Evolutionary conservation across 2,113 vertebrate species (phyloP), one percentile per base, ranked within the genome.

Genomic region (Columbina picui): DNA sequence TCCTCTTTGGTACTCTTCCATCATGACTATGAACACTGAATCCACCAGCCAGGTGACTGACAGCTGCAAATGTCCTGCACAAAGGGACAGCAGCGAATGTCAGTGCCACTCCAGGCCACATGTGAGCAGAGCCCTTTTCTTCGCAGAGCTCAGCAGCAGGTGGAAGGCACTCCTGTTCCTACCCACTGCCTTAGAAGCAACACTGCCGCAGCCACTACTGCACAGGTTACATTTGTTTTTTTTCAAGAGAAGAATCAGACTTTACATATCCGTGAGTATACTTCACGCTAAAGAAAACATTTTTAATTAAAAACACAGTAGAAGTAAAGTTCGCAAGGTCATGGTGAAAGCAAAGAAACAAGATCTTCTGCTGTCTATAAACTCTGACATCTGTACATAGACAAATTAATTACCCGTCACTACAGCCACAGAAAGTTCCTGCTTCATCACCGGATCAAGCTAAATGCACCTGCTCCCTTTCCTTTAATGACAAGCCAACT

Each of bases 401-500:
- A 52, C 70, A 92, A 96, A 90, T 75, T 82, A 94, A 96, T 94
- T 79, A 93, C n/a, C 38, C 41, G 67, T 34, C 87, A 56, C 68
- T 65, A 86, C 61, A 95, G 77, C 68, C 50, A 84, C 80, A 64
- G 67, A 43, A 63, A 89, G 79, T 34, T 69, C 68, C 92, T 45
- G 1, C 87, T 84, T 94, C 81, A 60, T 69, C 91, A 63, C 41
- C 29, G 39, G 47, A 65, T 47, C 25, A 85, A 60, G 59, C 59
- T 63, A 63, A 71, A 88, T 18, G 43, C 92, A 94, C 92, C 92
- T 94, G 87, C 76, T 96, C 68, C 65, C 78, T 71, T 73, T 67
- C 19, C 74, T 95, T 88, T 94, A 93, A 97, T 90, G 82, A 93
- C 96, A 92, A 96, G 90, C 79, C 94, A 92, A 27, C 84, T 93